Conservation (phyloP, 2,113 vertebrate species). For the Trichomycterus rosablanca region DNA sequence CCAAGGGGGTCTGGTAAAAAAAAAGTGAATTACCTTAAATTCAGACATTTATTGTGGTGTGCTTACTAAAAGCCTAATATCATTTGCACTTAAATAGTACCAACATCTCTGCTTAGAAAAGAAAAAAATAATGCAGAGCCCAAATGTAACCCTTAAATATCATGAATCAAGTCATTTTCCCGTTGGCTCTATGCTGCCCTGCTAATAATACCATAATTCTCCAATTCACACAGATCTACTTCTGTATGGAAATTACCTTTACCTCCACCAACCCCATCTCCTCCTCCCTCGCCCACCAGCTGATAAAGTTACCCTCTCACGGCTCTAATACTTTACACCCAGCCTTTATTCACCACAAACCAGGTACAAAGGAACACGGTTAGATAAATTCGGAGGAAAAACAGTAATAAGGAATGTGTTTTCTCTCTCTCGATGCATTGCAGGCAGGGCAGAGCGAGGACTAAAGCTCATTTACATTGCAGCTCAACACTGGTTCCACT, state of each 20-base stretch:
- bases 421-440: neutral
- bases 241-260: slow-evolving; percentile 59
- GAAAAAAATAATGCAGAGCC: slow-evolving; percentile 13
- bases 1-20: neutral
- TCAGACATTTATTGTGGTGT: slow-evolving; percentile 4
- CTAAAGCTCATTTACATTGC: slow-evolving; percentile 69
- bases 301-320: slow-evolving; percentile 64
- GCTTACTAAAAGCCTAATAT: slow-evolving; percentile 19
- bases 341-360: slow-evolving; percentile 62
- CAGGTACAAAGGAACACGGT: slow-evolving; percentile 65
- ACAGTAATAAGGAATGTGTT: slow-evolving; percentile 8
- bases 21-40: slow-evolving; percentile 9
- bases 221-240: slow-evolving; percentile 42
- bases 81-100: slow-evolving; percentile 38
- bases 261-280: slow-evolving; percentile 26
- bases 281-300: slow-evolving; percentile 43
- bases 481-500: slow-evolving; percentile 66
- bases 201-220: slow-evolving; percentile 40
- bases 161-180: slow-evolving; percentile 42
- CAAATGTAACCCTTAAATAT: slow-evolving; percentile 22
- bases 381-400: slow-evolving; percentile 54
- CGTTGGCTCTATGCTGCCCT: slow-evolving; percentile 21
- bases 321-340: slow-evolving; percentile 47
- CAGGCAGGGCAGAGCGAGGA: slow-evolving; percentile 59
- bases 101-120: slow-evolving; percentile 22